Evolutionary conservation across 2,797 vertebrate genomes (phyloP), one percentile per base, ranked within the genome.

Genomic region (Microtus obscurus): DNA sequence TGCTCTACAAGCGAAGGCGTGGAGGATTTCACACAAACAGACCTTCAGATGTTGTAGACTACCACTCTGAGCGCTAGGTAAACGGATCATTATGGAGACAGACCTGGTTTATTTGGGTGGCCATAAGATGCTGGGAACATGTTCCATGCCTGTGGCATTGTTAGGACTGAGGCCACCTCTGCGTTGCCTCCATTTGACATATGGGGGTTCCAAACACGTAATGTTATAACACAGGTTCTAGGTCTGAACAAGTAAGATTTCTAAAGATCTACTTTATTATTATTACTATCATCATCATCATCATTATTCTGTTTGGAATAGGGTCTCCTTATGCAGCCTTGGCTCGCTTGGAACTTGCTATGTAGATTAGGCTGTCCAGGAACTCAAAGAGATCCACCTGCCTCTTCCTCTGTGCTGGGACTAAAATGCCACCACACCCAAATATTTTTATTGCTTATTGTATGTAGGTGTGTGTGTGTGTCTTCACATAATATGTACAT

Each of bases 101-200:
- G 67, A 63, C 51, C 69, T 78, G n/a, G 59, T 73, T 89, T 92
- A 45, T 95, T 94, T 73, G n/a, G 82, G 7, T 56, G 61, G 63
- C 85, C 51, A 51, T 11, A 53, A 89, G 71, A 65, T 67, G 7
- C 37, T 69, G 51, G 40, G 27, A 73, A 31, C 21, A 6, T 5
- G 31, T 21, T 89, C 69, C 81, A 6, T 5, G 6, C 43, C 48
- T 19, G 6, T 27, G 19, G 8, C 19, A 29, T 45, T 34, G 23
- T 37, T 25, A 74, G 45, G 40, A 63, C 0, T 37, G 56, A 93
- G 56, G 25, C 5, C 34, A n/a, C 37, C 69, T 40, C 45, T 74
- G 74, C 17, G 63, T 34, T 82, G 53, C 69, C 69, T 48, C 48
- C 73, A 59, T 80, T 71, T 67, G 63, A 45, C 63, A 31, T 77